Evolutionary conservation across 2,113 vertebrate species (phyloP), one percentile per base, ranked within the genome.

Genomic region (Peromyscus leucopus): DNA sequence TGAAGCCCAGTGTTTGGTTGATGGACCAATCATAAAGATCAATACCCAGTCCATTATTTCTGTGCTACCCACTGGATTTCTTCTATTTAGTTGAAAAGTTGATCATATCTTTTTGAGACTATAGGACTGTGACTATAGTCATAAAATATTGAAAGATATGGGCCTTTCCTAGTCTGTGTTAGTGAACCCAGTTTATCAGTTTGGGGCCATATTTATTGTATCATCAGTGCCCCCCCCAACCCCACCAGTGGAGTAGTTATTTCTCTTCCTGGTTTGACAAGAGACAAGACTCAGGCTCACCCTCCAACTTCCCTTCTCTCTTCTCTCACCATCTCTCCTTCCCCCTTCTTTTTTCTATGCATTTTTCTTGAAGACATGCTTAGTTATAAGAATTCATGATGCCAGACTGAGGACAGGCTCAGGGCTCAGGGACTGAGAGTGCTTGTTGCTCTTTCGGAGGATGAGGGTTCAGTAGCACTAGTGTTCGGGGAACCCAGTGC

Each of bases 11-110:
- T 96, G 88, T 24, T 90, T 88, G 59, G 10, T 93, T 90, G 57
- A 72, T 90, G 7, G 28, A 42, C 31, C 65, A 92, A 65, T 95
- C 15, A n/a, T 48, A 76, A 59, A 24, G 72, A 46, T 90, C 57
- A 90, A 86, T 61, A 94, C 10, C 48, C 51, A 92, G 69, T 78
- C 11, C 5, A 80, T 88, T 90, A 74, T 95, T 91, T 98, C 57
- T 94, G 7, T 84, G 59, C 91, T 48, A 87, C 51, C 16, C 11
- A 71, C 17, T 80, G 55, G 3, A 12, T 84, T 78, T 90, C 57
- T 94, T 90, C 59, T 93, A 42, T 69, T 96, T 16, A 74, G 7
- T 90, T 96, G 65, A 76, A 96, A 94, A 89, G 26, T 82, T 97
- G 51, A 95, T 96, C 39, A 72, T 94, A 63, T n/a, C 39, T 67